These are phyloP conservation scores for Penaeus chinensis DNA, from an alignment of 1,140 invertebrate species.

Conservation along the genomic window DNA sequence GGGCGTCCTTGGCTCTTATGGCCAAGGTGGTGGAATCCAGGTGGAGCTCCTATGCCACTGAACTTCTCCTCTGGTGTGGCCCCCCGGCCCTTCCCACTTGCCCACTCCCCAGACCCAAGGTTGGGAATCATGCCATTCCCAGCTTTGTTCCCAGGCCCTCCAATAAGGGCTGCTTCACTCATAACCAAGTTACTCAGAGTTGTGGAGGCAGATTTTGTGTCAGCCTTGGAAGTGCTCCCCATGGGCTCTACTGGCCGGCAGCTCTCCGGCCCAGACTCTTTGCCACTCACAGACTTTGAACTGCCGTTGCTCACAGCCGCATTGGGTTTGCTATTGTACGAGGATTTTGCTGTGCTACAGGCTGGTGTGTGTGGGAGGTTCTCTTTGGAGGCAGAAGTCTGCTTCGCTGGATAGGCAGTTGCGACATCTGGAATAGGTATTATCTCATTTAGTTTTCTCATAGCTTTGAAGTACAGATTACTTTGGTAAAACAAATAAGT, in stretches of 20 bases:
- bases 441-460: conserved; percentile 49
- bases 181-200: no score
- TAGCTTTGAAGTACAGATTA: conserved; percentile 13
- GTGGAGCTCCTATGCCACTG: not conserved
- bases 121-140: no score
- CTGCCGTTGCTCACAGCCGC: no score
- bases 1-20: conserved; percentile 1
- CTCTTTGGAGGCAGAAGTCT: conserved; percentile 23
- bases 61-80: not conserved
- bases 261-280: no score
- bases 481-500: conserved; percentile 15
- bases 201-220: no score
- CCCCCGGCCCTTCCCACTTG: not conserved
- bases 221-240: no score
- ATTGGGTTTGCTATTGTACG: no score
- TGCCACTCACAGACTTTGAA: no score
- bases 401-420: conserved; percentile 5
- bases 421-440: conserved; percentile 57
- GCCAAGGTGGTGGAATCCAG: conserved; percentile 8
- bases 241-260: no score
- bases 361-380: conserved; percentile 20
- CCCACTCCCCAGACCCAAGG: no score
- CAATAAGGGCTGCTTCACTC: no score
- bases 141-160: no score
- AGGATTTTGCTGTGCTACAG: conserved; percentile 24